A percentile compares a stretch with the other conserved stretches of the same genome.
These are phyloP conservation scores for Paraplagusia blochii DNA, from an alignment of 2,113 vertebrate species.

Conservation along the genomic window DNA sequence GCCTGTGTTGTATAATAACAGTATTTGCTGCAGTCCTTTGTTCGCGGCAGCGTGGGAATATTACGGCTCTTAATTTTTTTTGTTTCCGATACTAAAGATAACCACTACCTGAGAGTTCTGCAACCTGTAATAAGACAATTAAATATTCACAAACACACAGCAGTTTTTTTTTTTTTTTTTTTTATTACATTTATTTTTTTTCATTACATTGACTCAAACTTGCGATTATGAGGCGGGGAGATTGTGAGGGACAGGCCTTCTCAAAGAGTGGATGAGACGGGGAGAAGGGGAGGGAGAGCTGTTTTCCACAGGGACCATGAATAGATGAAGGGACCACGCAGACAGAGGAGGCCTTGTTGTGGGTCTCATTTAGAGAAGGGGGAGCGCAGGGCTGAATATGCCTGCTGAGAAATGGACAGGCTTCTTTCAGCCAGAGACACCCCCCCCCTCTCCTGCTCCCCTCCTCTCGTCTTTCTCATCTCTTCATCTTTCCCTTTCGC, in stretches of 20 bases:
- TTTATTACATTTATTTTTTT: slow-evolving; percentile 35
- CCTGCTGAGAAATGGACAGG: slow-evolving; percentile 79
- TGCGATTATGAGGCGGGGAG: slow-evolving; percentile 48
- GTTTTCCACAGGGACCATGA: slow-evolving; percentile 73
- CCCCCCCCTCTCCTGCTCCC: slow-evolving; percentile 16
- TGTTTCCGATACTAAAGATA: slow-evolving; percentile 16
- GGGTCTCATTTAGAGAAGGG: slow-evolving; percentile 64
- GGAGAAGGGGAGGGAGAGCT: slow-evolving; percentile 39
- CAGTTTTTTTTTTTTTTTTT: slow-evolving; percentile 31
- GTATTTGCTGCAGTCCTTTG: background rate
- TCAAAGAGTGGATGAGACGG: slow-evolving; percentile 56
- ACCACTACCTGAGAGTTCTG: slow-evolving; percentile 11
- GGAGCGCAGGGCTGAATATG: slow-evolving; percentile 53
- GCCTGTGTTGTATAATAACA: slow-evolving; percentile 28
- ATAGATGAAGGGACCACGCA: slow-evolving; percentile 72
- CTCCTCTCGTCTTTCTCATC: slow-evolving; percentile 14
- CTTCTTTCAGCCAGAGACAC: slow-evolving; percentile 68
- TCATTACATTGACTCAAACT: slow-evolving; percentile 55
- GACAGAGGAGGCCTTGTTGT: slow-evolving; percentile 80
- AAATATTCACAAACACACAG: slow-evolving; percentile 46
- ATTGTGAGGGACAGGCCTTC: slow-evolving; percentile 54
- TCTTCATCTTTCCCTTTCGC: slow-evolving; percentile 50
- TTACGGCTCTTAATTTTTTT: slow-evolving; percentile 31
- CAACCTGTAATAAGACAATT: slow-evolving; percentile 43
- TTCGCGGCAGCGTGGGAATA: slow-evolving; percentile 19